phyloP scores from a whole-genome alignment of 2,888 invertebrate species.

The Platycnemis pennipes region DNA sequence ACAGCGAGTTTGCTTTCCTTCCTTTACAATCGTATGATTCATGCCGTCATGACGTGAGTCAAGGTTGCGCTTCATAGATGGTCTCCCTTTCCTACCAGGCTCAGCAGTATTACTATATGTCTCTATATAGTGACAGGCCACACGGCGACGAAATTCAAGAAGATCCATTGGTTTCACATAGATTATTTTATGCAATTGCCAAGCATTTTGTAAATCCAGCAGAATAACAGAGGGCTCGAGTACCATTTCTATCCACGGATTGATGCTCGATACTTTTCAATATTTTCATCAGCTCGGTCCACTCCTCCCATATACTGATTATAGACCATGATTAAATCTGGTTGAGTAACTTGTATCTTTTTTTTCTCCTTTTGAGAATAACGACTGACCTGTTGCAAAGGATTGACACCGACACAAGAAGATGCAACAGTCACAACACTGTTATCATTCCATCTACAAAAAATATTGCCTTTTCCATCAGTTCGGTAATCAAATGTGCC shows the following conservation, averaged over 20 bases:
- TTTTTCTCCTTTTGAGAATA: neutral
- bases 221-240: no score
- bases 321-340: neutral
- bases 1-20: neutral
- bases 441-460: no score
- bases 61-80: no score
- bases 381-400: no score
- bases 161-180: neutral
- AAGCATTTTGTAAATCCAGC: no score
- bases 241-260: neutral
- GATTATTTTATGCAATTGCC: neutral
- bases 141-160: neutral
- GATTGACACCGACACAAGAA: no score
- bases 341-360: neutral
- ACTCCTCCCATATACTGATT: neutral
- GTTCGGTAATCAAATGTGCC: no score
- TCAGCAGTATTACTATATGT: neutral
- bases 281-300: neutral
- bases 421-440: no score
- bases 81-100: neutral
- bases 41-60: neutral
- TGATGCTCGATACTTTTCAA: neutral
- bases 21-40: neutral
- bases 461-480: no score
- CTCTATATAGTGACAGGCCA: neutral